Evolutionary conservation across 2,888 invertebrate genomes (phyloP).

Genomic region (Drosophila kuntzei): DNA sequence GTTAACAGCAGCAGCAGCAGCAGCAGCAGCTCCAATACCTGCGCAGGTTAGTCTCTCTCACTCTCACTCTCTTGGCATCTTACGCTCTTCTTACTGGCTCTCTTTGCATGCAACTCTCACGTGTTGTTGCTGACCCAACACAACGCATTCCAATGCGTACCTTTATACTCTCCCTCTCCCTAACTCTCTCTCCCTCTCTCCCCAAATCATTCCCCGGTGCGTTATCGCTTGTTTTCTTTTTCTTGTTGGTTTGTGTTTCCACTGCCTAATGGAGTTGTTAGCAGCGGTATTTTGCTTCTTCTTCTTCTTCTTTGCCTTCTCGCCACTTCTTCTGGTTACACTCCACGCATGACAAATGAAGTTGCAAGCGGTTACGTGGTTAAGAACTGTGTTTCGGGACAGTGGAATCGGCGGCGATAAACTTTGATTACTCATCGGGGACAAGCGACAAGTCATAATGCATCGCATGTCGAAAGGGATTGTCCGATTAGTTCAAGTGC

Average conservation of each 20-base stretch:
- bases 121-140: constrained; percentile 41
- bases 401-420: constrained; percentile 10
- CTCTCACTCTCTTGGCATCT: constrained; percentile 18
- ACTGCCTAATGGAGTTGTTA: constrained; percentile 65
- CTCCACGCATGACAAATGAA: constrained; percentile 66
- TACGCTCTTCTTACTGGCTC: constrained; percentile 21
- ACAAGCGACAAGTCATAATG: constrained; percentile 31
- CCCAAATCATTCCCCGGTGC: neutral
- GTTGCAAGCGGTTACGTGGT: constrained; percentile 19
- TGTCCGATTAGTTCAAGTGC: constrained; percentile 33
- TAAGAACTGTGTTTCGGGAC: constrained; percentile 11
- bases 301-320: constrained; percentile 17
- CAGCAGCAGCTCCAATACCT: constrained; percentile 67
- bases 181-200: constrained; percentile 5
- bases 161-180: constrained; percentile 17
- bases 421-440: constrained; percentile 50
- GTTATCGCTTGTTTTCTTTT: constrained; percentile 33
- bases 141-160: constrained; percentile 63
- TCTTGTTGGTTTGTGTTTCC: constrained; percentile 18
- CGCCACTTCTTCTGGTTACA: constrained; percentile 38
- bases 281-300: constrained; percentile 32
- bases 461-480: constrained; percentile 33
- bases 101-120: constrained; percentile 34
- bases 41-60: constrained; percentile 73
- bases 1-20: constrained; percentile 44